Percentiles rank a stretch among this genome's conserved stretches.
Evolutionary conservation across 2,113 vertebrate species (phyloP).

Genomic region (Trematocara nigrifrons): DNA sequence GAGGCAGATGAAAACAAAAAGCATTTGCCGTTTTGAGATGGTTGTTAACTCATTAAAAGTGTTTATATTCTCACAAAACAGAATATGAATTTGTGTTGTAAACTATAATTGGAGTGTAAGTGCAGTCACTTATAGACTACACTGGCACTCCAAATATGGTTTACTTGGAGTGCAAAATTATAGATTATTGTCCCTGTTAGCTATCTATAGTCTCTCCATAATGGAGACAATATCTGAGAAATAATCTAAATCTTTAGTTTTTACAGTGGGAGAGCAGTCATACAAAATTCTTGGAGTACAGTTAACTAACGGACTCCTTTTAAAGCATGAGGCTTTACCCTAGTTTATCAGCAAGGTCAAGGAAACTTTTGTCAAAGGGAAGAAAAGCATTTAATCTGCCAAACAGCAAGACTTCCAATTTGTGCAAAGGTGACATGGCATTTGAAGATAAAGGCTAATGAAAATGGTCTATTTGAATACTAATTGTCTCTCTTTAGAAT

Average conservation of each 20-base stretch:
- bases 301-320: background rate
- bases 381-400: constrained; percentile 10
- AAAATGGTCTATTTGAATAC: constrained; percentile 41
- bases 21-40: background rate
- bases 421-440: constrained; percentile 38
- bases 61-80: background rate
- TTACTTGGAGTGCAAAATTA: background rate
- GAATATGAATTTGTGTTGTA: background rate
- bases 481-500: constrained; percentile 35
- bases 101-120: background rate
- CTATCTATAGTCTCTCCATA: background rate
- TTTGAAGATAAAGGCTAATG: constrained; percentile 47
- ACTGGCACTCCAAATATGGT: background rate
- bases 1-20: background rate
- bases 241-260: background rate
- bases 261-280: background rate
- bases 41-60: background rate
- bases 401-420: constrained; percentile 43
- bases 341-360: constrained; percentile 55
- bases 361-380: background rate
- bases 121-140: background rate
- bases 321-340: constrained; percentile 9
- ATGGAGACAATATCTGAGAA: background rate
- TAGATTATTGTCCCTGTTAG: background rate
- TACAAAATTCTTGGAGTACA: background rate